Evolutionary conservation across 1,140 invertebrate genomes (phyloP).

Genomic region (Hirudo medicinalis): DNA sequence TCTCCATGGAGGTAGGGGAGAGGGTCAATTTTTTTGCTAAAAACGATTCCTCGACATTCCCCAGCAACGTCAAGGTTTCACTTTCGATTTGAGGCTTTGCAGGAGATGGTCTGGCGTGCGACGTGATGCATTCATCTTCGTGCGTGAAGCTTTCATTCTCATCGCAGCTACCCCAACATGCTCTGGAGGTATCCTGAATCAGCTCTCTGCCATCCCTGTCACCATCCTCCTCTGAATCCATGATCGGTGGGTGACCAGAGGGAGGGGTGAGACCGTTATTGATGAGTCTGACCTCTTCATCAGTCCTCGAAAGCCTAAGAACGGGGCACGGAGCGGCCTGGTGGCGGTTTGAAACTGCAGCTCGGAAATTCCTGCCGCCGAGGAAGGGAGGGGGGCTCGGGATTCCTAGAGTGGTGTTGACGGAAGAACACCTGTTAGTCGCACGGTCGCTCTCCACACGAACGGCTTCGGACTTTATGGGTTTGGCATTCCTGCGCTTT

Average conservation of each 20-base stretch:
- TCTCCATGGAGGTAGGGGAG: constrained; percentile 51
- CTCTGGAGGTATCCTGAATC: constrained; percentile 44
- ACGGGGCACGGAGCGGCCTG: constrained; percentile 16
- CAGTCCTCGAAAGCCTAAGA: neutral
- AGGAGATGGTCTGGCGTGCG: neutral
- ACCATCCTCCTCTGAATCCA: neutral
- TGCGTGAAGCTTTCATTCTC: neutral
- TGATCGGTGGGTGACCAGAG: constrained; percentile 54
- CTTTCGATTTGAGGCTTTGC: constrained; percentile 1
- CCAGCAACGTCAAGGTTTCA: neutral
- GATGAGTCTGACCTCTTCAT: constrained; percentile 11
- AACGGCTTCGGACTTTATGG: neutral
- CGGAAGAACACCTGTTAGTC: constrained; percentile 3
- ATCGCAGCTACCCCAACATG: neutral
- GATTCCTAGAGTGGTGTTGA: neutral
- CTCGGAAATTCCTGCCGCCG: too few relatives aligned
- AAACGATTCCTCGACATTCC: constrained; percentile 49
- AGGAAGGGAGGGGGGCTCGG: too few relatives aligned
- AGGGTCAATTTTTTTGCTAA: constrained; percentile 26
- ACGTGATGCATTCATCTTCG: neutral
- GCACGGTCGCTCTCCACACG: constrained; percentile 51
- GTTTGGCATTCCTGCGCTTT: neutral
- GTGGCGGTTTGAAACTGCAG: constrained; percentile 16
- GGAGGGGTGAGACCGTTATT: constrained; percentile 1
- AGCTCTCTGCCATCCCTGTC: neutral